These are phyloP conservation scores for Pyrrhosoma nymphula DNA, from an alignment of 2,888 invertebrate species.

Conservation along the genomic window DNA sequence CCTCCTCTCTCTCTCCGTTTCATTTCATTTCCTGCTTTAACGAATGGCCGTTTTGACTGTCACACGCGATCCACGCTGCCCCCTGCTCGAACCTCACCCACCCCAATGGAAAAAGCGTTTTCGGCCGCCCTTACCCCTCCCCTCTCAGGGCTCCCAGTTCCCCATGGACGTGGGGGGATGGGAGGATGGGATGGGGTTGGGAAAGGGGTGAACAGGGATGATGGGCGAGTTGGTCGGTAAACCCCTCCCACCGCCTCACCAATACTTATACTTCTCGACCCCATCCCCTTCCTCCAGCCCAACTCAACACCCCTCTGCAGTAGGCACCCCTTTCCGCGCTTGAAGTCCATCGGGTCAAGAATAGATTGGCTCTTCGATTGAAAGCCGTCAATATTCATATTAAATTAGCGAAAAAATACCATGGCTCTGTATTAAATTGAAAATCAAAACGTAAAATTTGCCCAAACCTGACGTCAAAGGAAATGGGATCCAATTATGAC, in stretches of 20 bases:
- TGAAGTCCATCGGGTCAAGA: not conserved
- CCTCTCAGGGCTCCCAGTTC: not conserved
- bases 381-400: not conserved
- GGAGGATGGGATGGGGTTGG: too few relatives aligned
- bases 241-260: not conserved
- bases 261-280: not conserved
- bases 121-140: not conserved
- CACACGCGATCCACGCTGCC: not conserved
- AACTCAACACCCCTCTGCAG: not conserved
- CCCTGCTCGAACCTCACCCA: too few relatives aligned
- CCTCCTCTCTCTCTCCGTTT: not conserved
- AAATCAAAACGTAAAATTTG: not conserved
- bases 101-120: too few relatives aligned
- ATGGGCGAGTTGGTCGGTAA: not conserved
- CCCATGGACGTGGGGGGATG: too few relatives aligned
- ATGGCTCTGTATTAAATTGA: not conserved
- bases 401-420: not conserved
- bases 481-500: not conserved
- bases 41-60: conserved; percentile 2
- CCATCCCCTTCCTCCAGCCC: not conserved
- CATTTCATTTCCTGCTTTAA: conserved; percentile 18
- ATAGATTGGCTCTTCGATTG: not conserved
- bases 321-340: not conserved
- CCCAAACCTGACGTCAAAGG: not conserved
- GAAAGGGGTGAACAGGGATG: not conserved